Evolutionary conservation across 2,888 invertebrate genomes (phyloP).

Genomic region (Lasioglossum vierecki): DNA sequence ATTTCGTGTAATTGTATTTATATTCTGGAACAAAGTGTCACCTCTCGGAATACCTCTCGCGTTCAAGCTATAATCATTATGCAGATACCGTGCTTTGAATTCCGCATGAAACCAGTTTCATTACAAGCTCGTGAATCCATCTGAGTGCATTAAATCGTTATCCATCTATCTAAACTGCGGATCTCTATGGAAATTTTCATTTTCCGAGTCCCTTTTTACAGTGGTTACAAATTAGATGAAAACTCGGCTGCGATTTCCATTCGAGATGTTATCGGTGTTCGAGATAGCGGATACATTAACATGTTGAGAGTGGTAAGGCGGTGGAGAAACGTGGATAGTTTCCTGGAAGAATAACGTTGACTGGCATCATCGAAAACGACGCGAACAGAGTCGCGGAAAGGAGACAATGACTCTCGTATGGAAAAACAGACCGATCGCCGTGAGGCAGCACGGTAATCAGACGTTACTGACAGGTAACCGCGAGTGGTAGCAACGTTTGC

Average conservation of each 20-base stretch:
- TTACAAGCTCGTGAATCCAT: not conserved
- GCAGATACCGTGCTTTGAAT: not conserved
- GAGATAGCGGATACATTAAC: not conserved
- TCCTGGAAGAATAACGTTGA: too few relatives aligned
- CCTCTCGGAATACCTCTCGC: not conserved
- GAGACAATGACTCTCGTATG: slow-evolving; percentile 43
- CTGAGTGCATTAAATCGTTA: not conserved
- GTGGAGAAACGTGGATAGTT: not conserved
- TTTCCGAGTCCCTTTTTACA: not conserved
- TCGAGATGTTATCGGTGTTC: not conserved
- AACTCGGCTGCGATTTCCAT: not conserved
- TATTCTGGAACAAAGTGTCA: not conserved
- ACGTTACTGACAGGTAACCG: slow-evolving; percentile 54
- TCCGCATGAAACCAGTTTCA: not conserved
- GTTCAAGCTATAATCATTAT: not conserved
- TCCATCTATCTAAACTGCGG: not conserved
- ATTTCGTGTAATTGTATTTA: too few relatives aligned
- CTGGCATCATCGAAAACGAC: not conserved
- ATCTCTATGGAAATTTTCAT: not conserved
- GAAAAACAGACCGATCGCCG: slow-evolving; percentile 49
- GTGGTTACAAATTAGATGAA: not conserved
- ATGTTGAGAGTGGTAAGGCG: not conserved
- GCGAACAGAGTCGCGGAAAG: not conserved
- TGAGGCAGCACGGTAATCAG: slow-evolving; percentile 66
- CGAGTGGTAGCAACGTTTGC: slow-evolving; percentile 58